A percentile compares a stretch with the other conserved stretches of the same genome.
These are phyloP conservation scores for Zaprionus obscuricornis DNA, from an alignment of 2,888 invertebrate genomes.

Conservation along the genomic window DNA sequence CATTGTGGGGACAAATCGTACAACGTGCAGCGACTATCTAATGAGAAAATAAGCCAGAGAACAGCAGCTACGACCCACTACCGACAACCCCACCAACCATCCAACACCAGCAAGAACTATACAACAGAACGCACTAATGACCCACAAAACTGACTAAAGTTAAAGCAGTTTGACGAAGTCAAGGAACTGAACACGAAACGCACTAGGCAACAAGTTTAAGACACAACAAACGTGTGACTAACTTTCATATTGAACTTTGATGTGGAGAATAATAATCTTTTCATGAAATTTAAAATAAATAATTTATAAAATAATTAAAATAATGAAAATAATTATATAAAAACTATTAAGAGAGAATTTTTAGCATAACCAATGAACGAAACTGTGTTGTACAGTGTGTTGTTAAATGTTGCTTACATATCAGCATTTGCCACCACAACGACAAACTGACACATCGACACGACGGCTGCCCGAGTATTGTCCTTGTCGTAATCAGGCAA, in stretches of 20 bases:
- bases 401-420: too few species aligned
- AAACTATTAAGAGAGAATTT: background rate
- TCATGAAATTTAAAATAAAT: too few species aligned
- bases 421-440: slow-evolving; percentile 10
- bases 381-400: slow-evolving; percentile 16
- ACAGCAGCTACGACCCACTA: background rate
- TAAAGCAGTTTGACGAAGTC: slow-evolving; percentile 17
- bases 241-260: too few species aligned
- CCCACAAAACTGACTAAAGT: slow-evolving; percentile 48
- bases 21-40: slow-evolving; percentile 72
- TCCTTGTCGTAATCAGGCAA: slow-evolving; percentile 73
- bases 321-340: too few species aligned
- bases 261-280: too few species aligned
- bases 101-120: slow-evolving; percentile 30
- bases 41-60: slow-evolving; percentile 68
- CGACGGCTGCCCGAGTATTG: slow-evolving; percentile 37
- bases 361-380: too few species aligned
- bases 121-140: slow-evolving; percentile 63
- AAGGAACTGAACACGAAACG: slow-evolving; percentile 1
- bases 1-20: slow-evolving; percentile 68
- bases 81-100: background rate
- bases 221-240: too few species aligned
- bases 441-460: too few species aligned
- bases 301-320: too few species aligned
- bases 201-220: slow-evolving; percentile 11